Conservation (phyloP, 1,140 invertebrate genomes). For the Habropoda laboriosa region DNA sequence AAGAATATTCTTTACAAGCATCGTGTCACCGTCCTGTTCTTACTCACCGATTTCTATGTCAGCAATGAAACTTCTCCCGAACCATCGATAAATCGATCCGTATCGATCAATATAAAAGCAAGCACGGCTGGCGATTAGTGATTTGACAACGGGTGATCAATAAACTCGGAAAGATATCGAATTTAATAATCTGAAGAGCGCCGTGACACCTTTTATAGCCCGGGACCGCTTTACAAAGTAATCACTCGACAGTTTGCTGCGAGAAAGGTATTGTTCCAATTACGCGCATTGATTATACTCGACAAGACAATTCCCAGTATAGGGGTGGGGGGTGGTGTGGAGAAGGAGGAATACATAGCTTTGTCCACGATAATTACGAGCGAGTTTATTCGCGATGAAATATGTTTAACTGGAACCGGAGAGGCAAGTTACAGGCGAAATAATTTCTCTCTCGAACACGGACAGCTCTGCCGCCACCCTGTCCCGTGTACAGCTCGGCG, state of each 20-base stretch:
- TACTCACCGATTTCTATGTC: conserved; percentile 5
- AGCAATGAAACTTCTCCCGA: conserved; percentile 27
- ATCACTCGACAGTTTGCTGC: conserved; percentile 15
- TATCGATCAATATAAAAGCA: conserved; percentile 37
- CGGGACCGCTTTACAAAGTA: conserved; percentile 30
- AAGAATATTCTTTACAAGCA: no score
- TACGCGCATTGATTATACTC: conserved; percentile 31
- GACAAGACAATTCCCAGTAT: conserved; percentile 38
- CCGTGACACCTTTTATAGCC: conserved; percentile 1
- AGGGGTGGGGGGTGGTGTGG: no score
- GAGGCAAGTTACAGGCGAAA: not conserved
- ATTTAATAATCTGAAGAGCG: conserved; percentile 35
- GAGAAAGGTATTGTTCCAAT: conserved; percentile 37
- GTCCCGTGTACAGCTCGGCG: not conserved
- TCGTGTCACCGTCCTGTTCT: not conserved
- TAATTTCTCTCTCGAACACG: conserved; percentile 13
- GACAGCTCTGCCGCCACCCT: not conserved
- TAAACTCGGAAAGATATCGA: conserved; percentile 4
- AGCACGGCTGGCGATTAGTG: conserved; percentile 29
- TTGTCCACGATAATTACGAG: conserved; percentile 39
- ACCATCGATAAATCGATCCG: conserved; percentile 43
- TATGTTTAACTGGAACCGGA: conserved; percentile 18
- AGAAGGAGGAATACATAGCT: not conserved
- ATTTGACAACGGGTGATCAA: conserved; percentile 15
- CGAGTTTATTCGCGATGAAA: conserved; percentile 32